Percentiles rank a stretch among this genome's conserved stretches.
These are phyloP conservation scores for Zenarchopterus dispar DNA, from an alignment of 2,797 vertebrate genomes.

Conservation along the genomic window DNA sequence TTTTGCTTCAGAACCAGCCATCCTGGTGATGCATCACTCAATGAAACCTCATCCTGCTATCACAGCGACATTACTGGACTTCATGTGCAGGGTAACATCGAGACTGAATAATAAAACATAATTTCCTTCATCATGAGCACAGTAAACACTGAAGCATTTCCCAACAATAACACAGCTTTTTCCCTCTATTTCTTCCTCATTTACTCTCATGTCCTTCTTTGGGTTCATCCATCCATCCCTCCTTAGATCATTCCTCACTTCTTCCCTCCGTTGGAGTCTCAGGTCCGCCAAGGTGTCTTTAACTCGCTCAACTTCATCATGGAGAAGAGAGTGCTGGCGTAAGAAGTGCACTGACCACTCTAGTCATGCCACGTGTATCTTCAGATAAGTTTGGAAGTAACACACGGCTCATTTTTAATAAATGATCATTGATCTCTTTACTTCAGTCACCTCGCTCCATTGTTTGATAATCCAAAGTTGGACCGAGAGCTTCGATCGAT, in stretches of 20 bases:
- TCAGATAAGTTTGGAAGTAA: neutral
- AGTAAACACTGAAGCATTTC: neutral
- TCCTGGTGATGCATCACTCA: conserved; percentile 98
- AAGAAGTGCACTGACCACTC: conserved; percentile 67
- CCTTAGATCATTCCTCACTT: conserved; percentile 95
- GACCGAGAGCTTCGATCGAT: conserved; percentile 95
- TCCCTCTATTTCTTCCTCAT: neutral
- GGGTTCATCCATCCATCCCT: neutral
- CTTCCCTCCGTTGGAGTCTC: conserved; percentile 90
- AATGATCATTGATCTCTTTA: neutral
- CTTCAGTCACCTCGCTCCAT: conserved; percentile 89
- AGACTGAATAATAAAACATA: neutral
- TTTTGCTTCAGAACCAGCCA: conserved; percentile 88
- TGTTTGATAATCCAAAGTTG: conserved; percentile 98
- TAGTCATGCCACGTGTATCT: neutral
- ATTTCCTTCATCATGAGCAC: too few relatives aligned
- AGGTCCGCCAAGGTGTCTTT: conserved; percentile 94
- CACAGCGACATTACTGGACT: conserved; percentile 95
- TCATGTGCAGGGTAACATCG: conserved; percentile 93
- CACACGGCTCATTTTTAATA: conserved; percentile 5
- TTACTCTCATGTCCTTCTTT: neutral
- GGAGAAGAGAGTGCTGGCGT: conserved; percentile 98
- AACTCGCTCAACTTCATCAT: conserved; percentile 97
- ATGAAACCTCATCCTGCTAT: conserved; percentile 99
- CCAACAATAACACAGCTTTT: neutral